A percentile compares a stretch with the other conserved stretches of the same genome.
Conservation (phyloP, 2,888 invertebrate genomes). For the Cancer borealis region DNA sequence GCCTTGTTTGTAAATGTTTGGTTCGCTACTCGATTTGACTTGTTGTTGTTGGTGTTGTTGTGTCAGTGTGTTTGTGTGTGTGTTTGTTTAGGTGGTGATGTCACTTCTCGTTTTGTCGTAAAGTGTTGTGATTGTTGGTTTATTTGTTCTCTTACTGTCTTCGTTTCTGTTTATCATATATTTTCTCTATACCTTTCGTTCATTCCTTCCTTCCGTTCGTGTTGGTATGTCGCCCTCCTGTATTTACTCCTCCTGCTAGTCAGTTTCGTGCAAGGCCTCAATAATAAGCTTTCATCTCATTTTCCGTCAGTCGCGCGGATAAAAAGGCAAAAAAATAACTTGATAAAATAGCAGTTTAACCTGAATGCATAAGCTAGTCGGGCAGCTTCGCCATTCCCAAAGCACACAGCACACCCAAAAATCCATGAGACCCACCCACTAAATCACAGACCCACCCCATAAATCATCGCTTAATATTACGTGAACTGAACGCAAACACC, state of each 20-base stretch:
- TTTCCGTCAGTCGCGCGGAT: not conserved
- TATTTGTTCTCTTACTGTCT: not conserved
- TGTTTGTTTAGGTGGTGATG: not conserved
- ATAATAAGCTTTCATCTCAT: not conserved
- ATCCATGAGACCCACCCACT: conserved; percentile 14
- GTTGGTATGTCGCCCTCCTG: conserved; percentile 4
- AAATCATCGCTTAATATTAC: conserved; percentile 6
- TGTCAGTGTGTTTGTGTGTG: not conserved
- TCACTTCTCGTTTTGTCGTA: not conserved
- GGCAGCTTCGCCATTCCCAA: not conserved
- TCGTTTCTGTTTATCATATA: not conserved
- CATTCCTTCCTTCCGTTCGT: not conserved
- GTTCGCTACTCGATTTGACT: not conserved
- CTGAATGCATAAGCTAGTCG: not conserved
- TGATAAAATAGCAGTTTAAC: not conserved
- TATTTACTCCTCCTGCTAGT: not conserved
- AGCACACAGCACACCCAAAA: not conserved
- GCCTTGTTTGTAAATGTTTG: not conserved
- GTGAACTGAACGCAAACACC: conserved; percentile 27
- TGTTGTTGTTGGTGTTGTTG: not conserved
- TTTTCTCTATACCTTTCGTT: not conserved
- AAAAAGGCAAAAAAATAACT: not conserved
- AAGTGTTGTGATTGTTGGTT: not conserved
- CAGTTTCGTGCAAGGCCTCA: not conserved
- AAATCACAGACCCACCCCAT: not conserved